Evolutionary conservation across 2,888 invertebrate genomes (phyloP).

Genomic region (Pilophorus perplexus): DNA sequence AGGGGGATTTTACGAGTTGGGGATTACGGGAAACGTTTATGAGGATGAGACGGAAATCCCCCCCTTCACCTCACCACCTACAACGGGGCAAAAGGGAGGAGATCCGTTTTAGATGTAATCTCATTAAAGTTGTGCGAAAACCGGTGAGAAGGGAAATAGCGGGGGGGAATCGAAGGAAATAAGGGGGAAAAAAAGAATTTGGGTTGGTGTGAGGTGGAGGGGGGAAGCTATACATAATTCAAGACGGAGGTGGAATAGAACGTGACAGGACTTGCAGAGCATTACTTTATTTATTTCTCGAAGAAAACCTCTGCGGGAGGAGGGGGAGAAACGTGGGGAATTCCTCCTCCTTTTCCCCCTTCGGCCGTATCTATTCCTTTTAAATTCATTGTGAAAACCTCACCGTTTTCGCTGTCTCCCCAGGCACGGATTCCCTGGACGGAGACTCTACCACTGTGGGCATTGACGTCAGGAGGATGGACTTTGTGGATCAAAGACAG

Average conservation of each 20-base stretch:
- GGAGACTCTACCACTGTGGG: not conserved
- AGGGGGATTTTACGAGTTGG: not conserved
- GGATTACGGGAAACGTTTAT: not conserved
- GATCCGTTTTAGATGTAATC: no score
- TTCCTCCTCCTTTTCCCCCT: not conserved
- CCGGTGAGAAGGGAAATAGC: no score
- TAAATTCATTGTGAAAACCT: no score
- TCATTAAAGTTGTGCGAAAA: not conserved
- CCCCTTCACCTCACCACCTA: no score
- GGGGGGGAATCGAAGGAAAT: no score
- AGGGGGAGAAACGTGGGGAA: not conserved
- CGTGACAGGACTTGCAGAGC: conserved; percentile 21
- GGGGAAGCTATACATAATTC: conserved; percentile 18
- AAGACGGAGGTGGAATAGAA: conserved; percentile 21
- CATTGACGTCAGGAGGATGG: no score
- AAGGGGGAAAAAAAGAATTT: no score
- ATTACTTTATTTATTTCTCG: conserved; percentile 28
- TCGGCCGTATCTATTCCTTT: not conserved
- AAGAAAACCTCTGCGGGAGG: not conserved
- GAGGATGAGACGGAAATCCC: not conserved
- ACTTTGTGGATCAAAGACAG: no score
- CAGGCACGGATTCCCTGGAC: not conserved
- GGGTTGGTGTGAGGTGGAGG: not conserved
- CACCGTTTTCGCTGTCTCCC: no score
- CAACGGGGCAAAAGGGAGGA: no score